Base-by-base conservation (phyloP, 2,797 vertebrate species). In the Pristis pectinata region DNA sequence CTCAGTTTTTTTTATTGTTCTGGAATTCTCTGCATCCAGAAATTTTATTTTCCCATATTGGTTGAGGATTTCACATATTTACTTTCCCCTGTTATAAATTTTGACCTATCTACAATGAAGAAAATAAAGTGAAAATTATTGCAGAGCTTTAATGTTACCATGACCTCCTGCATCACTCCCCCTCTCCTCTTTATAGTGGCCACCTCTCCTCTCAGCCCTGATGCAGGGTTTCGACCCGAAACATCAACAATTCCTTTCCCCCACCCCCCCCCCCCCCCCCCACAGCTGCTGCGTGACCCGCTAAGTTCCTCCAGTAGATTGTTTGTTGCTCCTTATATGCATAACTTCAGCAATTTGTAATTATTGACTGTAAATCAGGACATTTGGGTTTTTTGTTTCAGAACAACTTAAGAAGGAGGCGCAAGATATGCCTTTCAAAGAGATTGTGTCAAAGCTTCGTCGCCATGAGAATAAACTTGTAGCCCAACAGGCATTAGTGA, bases 401-500 rank as follows among this genome's bases (percentile, higher is more conserved):
- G 99, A 99, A 95, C 97, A 98, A 92, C 98, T 99, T 72, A 98
- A 98, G 95, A 99, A 98, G 96, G 98, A 99, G 97, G 98, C 99
- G 77, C 98, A 98, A 97, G 98, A 97, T 96, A 96, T 99, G 98
- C 97, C 98, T 0, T 99, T 99, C 96, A 98, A 99, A 95, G 98
- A 99, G 74, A 98, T 99, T 70, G 96, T 99, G 95, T 98, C 98
- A 95, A 98, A 98, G 96, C 98, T 99, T 95, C 97, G 99, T 95
- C 98, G 98, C 95, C 99, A 99, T 0, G 99, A 99, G 96, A 99
- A 99, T 98, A 99, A 99, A 97, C 99, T 98, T 80, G 99, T 99
- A 59, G 98, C 99, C 41, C 99, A 99, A 95, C 99, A 99, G 98
- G 99, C 99, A 87, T 99, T 97, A 64, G 97, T 99, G 95, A 99